Base-by-base conservation (phyloP, 2,113 vertebrate species). In the Urocynchramus pylzowi region DNA sequence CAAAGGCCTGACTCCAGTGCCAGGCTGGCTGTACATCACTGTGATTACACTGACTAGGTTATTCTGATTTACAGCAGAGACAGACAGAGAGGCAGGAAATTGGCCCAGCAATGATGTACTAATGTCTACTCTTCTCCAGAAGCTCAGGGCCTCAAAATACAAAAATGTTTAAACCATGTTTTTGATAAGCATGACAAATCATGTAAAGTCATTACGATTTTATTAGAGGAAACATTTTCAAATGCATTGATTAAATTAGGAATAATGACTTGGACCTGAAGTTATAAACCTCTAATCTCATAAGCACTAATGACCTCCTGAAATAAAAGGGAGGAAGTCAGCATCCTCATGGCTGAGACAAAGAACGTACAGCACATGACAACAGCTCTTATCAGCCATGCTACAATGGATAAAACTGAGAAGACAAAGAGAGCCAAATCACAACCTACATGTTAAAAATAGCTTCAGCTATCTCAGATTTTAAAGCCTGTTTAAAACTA, bases 261-360 rank as follows among this genome's bases (percentile, higher is more conserved):
- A 96, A 83, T 90, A 90, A 67, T 78, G 87, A 89, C 80, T 95
- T 65, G 71, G 60, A 68, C 60, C 52, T 44, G 33, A 63, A 96
- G 89, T 96, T 78, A 94, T 69, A 95, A 95, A 85, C 82, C 89
- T 91, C 92, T 96, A 97, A 97, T 93, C 44, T 89, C 44, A 78
- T 84, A 89, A 95, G 54, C 81, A 71, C 81, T 93, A 97, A 96
- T 56, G 75, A 93, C 71, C 77, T 96, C 93, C 88, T 91, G 85
- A 90, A 94, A 92, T 50, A 96, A 86, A 59, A 95, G 61, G 79
- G 86, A 91, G 63, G 84, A 85, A 95, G 63, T 54, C 47, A 78
- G 56, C 67, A 68, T 95, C 78, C 87, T 78, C 47, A 37, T 18
- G 52, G 80, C 77, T 10, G 9, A 96, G 93, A 94, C 60, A 93